Conservation (phyloP, 2,888 invertebrate genomes). For the Drosophila diplacantha region DNA sequence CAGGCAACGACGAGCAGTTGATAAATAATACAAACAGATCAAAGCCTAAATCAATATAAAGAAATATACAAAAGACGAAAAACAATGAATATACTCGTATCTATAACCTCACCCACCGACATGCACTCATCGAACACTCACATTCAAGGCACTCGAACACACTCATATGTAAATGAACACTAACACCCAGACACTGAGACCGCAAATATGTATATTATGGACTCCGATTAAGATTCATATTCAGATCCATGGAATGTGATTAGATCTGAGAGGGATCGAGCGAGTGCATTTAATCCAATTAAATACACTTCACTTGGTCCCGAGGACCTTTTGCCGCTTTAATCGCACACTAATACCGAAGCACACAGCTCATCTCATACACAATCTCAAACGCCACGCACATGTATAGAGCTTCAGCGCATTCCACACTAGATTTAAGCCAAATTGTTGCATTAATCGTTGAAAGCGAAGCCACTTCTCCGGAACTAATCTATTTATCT, state of each 20-base stretch:
- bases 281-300: slow-evolving; percentile 2
- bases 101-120: slow-evolving; percentile 30
- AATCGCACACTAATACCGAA: slow-evolving; percentile 34
- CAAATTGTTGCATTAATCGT: slow-evolving; percentile 40
- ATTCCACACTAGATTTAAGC: slow-evolving; percentile 54
- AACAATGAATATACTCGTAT: slow-evolving; percentile 50
- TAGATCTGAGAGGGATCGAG: slow-evolving; percentile 15
- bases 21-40: slow-evolving; percentile 52
- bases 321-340: slow-evolving; percentile 15
- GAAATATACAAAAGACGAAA: slow-evolving; percentile 59
- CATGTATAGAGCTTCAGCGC: slow-evolving; percentile 55
- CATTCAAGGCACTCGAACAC: slow-evolving; percentile 25
- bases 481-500: slow-evolving; percentile 58
- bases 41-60: slow-evolving; percentile 52
- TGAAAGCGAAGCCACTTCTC: slow-evolving; percentile 1
- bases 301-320: not conserved
- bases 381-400: slow-evolving; percentile 30
- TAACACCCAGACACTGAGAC: slow-evolving; percentile 13
- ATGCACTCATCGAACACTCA: slow-evolving; percentile 40
- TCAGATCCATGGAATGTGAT: slow-evolving; percentile 17
- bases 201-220: slow-evolving; percentile 23
- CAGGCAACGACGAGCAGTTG: slow-evolving; percentile 48
- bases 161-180: not conserved
- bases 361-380: slow-evolving; percentile 22
- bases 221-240: slow-evolving; percentile 20